phyloP scores from a whole-genome alignment of 2,797 vertebrate genomes.

The Perodicticus potto region DNA sequence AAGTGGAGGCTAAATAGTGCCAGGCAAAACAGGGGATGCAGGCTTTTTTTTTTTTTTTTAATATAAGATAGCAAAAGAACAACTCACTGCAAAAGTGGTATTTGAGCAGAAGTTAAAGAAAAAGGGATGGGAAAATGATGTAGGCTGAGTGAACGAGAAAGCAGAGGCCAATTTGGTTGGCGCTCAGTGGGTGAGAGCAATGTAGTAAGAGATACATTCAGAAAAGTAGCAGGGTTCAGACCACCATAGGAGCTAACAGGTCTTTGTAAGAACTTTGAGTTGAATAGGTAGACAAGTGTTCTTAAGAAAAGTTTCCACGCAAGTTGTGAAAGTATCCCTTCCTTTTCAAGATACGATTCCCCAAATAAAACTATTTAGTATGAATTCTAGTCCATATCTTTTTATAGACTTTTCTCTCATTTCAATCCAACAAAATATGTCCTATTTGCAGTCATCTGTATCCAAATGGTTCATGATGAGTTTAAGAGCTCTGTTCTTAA shows the following conservation, averaged over 20 bases:
- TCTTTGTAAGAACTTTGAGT: slow-evolving; percentile 1
- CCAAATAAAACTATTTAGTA: slow-evolving; percentile 27
- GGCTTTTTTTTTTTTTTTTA: not conserved
- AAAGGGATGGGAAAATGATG: not conserved
- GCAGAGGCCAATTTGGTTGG: not conserved
- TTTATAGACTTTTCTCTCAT: slow-evolving; percentile 14
- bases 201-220: not conserved
- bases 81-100: not conserved
- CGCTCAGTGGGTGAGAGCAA: not conserved
- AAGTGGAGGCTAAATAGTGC: not conserved
- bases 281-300: not conserved
- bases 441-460: not conserved
- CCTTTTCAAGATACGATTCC: slow-evolving; percentile 1
- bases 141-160: not conserved
- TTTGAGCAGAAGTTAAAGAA: not conserved
- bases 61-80: not conserved
- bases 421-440: not conserved
- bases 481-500: slow-evolving; percentile 48
- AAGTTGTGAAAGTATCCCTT: slow-evolving; percentile 33
- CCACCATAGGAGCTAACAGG: fast-evolving
- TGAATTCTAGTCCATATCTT: not conserved
- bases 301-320: not conserved
- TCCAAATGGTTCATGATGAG: not conserved
- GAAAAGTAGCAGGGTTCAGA: not conserved
- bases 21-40: not conserved